Conservation (phyloP, 2,888 invertebrate species). For the Dryadula phaetusa region DNA sequence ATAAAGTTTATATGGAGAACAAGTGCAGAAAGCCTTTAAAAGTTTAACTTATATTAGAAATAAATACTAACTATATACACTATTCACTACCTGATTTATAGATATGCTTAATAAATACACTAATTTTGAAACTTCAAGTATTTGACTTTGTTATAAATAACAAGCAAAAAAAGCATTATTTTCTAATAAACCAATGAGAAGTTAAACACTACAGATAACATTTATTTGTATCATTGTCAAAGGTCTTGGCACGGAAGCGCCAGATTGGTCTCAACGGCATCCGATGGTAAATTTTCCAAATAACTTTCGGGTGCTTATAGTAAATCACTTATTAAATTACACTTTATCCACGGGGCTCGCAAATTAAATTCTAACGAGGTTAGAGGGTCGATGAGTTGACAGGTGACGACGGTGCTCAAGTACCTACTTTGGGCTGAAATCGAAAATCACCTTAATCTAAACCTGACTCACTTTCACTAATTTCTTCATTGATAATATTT, state of each 20-base stretch:
- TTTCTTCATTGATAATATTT: conserved; percentile 25
- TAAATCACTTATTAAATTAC: conserved; percentile 58
- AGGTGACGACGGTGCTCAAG: conserved; percentile 69
- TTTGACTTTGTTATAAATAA: no score
- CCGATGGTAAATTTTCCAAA: conserved; percentile 25
- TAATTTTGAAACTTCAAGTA: no score
- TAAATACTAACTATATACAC: no score
- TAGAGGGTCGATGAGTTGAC: conserved; percentile 58
- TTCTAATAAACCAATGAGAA: neutral
- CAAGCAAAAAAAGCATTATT: neutral
- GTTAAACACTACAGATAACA: neutral
- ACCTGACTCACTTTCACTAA: conserved; percentile 30
- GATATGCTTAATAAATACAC: no score
- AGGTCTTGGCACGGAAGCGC: neutral
- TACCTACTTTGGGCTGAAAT: conserved; percentile 43
- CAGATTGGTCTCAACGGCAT: conserved; percentile 11
- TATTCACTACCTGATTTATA: no score
- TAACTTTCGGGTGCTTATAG: conserved; percentile 41
- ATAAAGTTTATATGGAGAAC: no score
- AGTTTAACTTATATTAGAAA: no score
- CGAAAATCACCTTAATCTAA: conserved; percentile 39
- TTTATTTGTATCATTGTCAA: conserved; percentile 5
- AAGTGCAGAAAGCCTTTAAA: no score
- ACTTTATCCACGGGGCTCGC: conserved; percentile 57
- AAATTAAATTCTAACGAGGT: conserved; percentile 72